phyloP scores from a whole-genome alignment of 2,888 invertebrate genomes.

The Villa cingulata region DNA sequence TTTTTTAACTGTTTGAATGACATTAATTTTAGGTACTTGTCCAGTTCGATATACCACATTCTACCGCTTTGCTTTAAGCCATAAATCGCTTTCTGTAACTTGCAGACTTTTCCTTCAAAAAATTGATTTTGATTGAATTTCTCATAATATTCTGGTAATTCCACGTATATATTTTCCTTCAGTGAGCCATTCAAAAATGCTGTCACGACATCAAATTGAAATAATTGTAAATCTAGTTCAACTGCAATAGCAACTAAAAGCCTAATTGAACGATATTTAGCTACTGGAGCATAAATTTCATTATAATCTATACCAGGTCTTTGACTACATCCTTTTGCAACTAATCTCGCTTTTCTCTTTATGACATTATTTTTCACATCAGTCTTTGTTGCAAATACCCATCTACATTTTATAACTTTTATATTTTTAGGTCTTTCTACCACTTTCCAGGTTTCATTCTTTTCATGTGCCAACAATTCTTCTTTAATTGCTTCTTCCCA shows the following conservation, averaged over 20 bases:
- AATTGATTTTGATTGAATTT: background rate
- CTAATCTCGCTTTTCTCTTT: background rate
- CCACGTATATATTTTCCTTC: conserved; percentile 1
- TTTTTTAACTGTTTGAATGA: no score
- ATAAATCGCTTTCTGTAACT: background rate
- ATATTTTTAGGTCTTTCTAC: background rate
- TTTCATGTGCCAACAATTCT: background rate
- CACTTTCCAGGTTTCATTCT: background rate
- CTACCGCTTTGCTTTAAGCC: background rate
- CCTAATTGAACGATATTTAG: conserved; percentile 8
- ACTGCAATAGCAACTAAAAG: conserved; percentile 4
- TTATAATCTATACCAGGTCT: conserved; percentile 2
- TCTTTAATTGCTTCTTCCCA: background rate
- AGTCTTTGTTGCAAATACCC: background rate
- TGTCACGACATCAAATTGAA: conserved; percentile 5
- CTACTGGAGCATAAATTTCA: background rate
- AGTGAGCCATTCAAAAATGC: conserved; percentile 5
- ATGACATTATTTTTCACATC: background rate
- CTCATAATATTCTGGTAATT: background rate
- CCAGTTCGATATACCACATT: no score
- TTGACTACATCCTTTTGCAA: conserved; percentile 4
- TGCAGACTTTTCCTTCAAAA: background rate
- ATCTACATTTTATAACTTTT: background rate
- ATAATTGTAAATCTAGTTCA: conserved; percentile 4
- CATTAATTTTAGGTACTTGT: no score